Base-by-base conservation (phyloP, 2,888 invertebrate genomes). In the Pharmacophagus antenor region DNA sequence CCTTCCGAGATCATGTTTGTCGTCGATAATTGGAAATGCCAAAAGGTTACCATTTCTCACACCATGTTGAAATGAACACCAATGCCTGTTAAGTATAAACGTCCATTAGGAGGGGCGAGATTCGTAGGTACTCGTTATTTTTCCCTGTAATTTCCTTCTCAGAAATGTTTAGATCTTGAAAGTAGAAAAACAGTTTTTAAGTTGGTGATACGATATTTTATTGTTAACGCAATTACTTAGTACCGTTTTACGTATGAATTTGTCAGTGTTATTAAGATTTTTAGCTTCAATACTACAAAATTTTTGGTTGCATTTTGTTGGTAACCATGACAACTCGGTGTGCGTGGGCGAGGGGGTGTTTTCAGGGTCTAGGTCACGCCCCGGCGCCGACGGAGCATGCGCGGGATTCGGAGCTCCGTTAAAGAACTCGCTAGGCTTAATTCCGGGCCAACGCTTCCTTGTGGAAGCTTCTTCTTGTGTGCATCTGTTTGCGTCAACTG, bases 331-430 rank as follows among this genome's bases (percentile, higher is more conserved):
- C 25, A 73, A 88, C 84, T 60, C 58, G 73, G 71, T 73, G 63
- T 70, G 84, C 76, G 86, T 87, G 80, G 89, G 90, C 79, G 78
- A 80, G 77, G 79, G 84, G 88, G 85, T 84, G 86, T 76, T 84
- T 86, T 88, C 91, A 91, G 86, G 91, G 91, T 91, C 91, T 91
- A 91, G 91, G 91, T 91, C 86, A 91, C 91, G 91, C 91, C 91
- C 89, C 76, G 73, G 76, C 52, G 67, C 56, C 59, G 25, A 61
- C 27, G 23, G 76, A 90, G 91, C 91, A 77, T 71, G 89, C 87
- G 88, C 84, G 84, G 74, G 70, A 69, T 63, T 44, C 66, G 63
- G 66, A 65, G 76, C 77, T 70, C 67, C 73, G 66, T 72, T 72
- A 68, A 75, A 77, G 79, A 78, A 80, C 71, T 65, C 64, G 64